Evolutionary conservation across 2,888 invertebrate species (phyloP).

Genomic region (Caenorhabditis sinica): DNA sequence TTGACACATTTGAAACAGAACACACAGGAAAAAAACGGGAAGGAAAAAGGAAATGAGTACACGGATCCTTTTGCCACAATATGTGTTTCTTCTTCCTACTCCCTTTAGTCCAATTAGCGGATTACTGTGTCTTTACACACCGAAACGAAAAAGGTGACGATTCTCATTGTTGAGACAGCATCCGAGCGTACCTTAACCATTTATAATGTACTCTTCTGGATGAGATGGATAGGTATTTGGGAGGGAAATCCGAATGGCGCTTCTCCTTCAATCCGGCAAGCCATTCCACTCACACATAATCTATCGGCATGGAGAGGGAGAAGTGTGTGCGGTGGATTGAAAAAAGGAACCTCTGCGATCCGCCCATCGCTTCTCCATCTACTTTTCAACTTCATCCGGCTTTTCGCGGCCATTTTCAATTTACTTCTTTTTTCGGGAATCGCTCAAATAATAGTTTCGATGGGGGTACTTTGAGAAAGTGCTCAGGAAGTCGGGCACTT

Average conservation of each 20-base stretch:
- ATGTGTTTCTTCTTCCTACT: neutral
- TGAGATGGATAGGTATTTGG: constrained; percentile 49
- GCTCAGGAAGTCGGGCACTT: constrained; percentile 16
- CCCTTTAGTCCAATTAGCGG: constrained; percentile 41
- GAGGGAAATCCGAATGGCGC: neutral
- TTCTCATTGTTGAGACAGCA: constrained; percentile 55
- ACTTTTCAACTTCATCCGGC: constrained; percentile 50
- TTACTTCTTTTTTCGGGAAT: constrained; percentile 14
- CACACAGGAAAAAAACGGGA: constrained; percentile 2
- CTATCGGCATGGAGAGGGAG: constrained; percentile 40
- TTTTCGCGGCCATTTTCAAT: constrained; percentile 51
- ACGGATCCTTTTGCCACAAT: neutral
- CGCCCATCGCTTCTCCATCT: constrained; percentile 20
- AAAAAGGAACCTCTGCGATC: constrained; percentile 47
- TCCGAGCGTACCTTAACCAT: constrained; percentile 58
- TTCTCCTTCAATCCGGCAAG: constrained; percentile 33
- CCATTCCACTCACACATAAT: constrained; percentile 63
- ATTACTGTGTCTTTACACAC: constrained; percentile 3
- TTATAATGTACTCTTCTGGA: constrained; percentile 56
- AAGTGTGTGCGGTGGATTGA: neutral
- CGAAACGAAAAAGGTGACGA: constrained; percentile 35
- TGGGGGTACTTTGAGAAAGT: constrained; percentile 42
- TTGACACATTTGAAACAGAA: constrained; percentile 31
- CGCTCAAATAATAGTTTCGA: too few species aligned
- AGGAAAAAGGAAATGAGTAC: constrained; percentile 1